Base-by-base conservation (phyloP, 2,888 invertebrate species). In the Gari tellinella region DNA sequence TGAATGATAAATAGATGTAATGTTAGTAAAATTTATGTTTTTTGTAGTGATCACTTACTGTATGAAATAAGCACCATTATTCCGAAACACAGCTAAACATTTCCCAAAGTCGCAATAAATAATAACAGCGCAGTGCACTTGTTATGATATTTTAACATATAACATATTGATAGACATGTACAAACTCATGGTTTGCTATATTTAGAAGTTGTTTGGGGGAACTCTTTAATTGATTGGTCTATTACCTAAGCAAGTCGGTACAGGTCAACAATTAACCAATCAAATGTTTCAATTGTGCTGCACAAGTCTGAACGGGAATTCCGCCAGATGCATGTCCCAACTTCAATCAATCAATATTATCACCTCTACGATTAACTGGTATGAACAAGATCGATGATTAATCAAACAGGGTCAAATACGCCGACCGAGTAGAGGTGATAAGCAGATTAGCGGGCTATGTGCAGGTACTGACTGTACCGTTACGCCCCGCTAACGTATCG, bases 191-290 rank as follows among this genome's bases (percentile, higher is more conserved):
- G 31, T 62, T 25, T 43, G 64, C 61, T 66, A 69, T 68, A 72
- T 69, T 67, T 70, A 74, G 70, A 69, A 76, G 56, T 68, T 75
- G 64, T 70, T 72, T 66, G 67, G 72, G 61, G 43, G 25, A 41
- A 62, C 55, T 57, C 51, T 56, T 46, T 12, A 48, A 63, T 57
- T 74, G 75, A 83, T 83, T 83, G 81, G 81, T 72, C 70, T 49
- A 63, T 68, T 68, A 69, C 51, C 61, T 63, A 69, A 75, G 79
- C 83, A 83, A 68, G 83, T 74, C 63, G 62, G 41, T 74, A 77
- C 83, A 57, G 77, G 83, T 57, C 45, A 15, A 23, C 48, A 37
- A 52, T 66, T 62, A 60, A n/a, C 82, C 82, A 82, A 82, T 80
- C 51, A 72, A 72, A 80, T 52, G 43, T 55, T 41, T 55, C 52